Evolutionary conservation across 2,797 vertebrate genomes (phyloP), one percentile per base, ranked within the genome.

Genomic region (Gymnocypris eckloni): DNA sequence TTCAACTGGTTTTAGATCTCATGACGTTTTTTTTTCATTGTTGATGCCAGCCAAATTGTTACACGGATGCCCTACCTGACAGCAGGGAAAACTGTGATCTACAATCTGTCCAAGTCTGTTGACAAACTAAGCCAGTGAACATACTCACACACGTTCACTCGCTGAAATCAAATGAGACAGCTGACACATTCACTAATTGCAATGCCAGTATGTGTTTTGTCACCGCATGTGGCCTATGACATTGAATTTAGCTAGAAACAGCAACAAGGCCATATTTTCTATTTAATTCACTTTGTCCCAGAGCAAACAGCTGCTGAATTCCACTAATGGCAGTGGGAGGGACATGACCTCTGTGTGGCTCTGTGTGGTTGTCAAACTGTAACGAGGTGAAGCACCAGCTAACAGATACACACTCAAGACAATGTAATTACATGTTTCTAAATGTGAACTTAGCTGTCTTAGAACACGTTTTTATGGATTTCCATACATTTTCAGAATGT

Each of bases 141-240:
- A 88, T 75, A 61, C 75, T 12, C 69, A 50, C 12, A 59, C n/a
- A 52, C 2, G 25, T 11, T 86, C 59, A 41, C 28, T 84, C 43
- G 20, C 64, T 80, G 56, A 75, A 88, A 83, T 88, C 37, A 77
- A 85, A 85, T 28, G 59, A 79, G 89, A 88, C 82, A 52, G 79
- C 82, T 50, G 70, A 87, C 87, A 88, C 13, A 0, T 82, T 85
- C 43, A 48, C 69, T 85, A 85, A 86, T 81, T 83, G 59, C 80
- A 70, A 39, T 69, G 64, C 83, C 73, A 54, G 64, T 85, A 66
- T 73, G 78, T 70, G 75, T 67, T 64, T 81, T 86, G 85, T 82
- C 73, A 61, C 81, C 0, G 59, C 43, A 33, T 75, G 72, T 64
- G 73, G 59, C 82, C 86, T 71, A 56, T 48, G 61, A 85, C 84